Evolutionary conservation across 2,113 vertebrate species (phyloP), one percentile per base, ranked within the genome.

Genomic region (Leiothrix lutea): DNA sequence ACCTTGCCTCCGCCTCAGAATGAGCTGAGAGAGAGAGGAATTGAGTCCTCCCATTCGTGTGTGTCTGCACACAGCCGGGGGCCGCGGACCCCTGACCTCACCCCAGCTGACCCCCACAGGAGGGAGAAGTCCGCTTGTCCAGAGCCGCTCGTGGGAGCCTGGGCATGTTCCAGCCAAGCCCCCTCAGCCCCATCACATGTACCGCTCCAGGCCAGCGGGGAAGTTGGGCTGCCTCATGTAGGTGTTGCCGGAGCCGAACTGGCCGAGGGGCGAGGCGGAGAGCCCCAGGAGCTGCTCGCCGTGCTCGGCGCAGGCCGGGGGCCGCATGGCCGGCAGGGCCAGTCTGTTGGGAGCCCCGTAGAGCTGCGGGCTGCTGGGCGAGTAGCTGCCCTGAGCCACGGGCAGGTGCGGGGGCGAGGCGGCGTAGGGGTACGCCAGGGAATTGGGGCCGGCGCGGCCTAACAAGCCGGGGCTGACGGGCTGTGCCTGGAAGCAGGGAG

Each of bases 201-300:
- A 99, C 28, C 99, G 98, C 95, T 99, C 99, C 62, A 99, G 91
- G 40, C 99, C 98, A 1, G 98, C 73, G 1, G 98, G 95, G 94
- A 99, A 99, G 96, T 98, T 98, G 64, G 98, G 97, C 72, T 98
- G 99, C 82, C 99, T 97, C 98, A 99, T 97, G 96, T 99, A 99
- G 28, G 97, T 71, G 50, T 98, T 99, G 95, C 98, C 98, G 79
- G 98, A 88, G 86, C 97, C 31, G 1, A 98, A 97, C 53, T 97
- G 38, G 95, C 98, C 98, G 53, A 99, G 95, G 78, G 97, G 88
- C 0, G 98, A 97, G 2, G 97, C 58, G 0, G 98, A 96, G 80
- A 98, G 97, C 78, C 98, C 98, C 95, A 99, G 97, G 28, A 99
- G 98, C 81, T 99, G 99, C 74, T 99, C 99, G 6, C 98, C 82